Base-by-base conservation (phyloP, 2,113 vertebrate species). In the Salvelinus sp. region DNA sequence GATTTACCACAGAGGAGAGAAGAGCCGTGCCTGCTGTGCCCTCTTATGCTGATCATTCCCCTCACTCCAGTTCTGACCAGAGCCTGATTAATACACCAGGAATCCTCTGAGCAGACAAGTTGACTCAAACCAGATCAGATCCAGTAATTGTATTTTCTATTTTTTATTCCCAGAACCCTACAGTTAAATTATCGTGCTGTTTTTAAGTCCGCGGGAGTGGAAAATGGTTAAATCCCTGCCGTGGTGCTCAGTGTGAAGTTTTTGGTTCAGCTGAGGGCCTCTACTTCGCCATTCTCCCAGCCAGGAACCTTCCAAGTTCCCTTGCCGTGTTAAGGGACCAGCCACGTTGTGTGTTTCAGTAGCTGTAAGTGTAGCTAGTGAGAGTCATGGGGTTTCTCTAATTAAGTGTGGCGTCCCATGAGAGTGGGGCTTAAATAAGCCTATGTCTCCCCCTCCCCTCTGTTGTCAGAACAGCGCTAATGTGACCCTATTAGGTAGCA, bases 161-260 rank as follows among this genome's bases (percentile, higher is more conserved):
- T 62, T 74, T 72, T 75, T 18, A 16, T 6, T 57, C 20, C 10
- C 69, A 70, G 47, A 54, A 54, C 81, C 22, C 25, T 66, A 64
- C 10, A 18, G 44, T 65, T 6, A 54, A 69, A 60, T 66, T 60
- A 7, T 0, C 23, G 27, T 23, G 4, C n/a, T 16, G 33, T 69
- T 76, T 75, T 75, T 18, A 58, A 3, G 12, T 44, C 23, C 25
- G 54, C 3, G 44, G 27, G 3, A 66, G 72, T 69, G 65, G 72
- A 57, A 38, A 79, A 71, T 38, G 33, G 75, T 75, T 81, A 75
- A 86, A 82, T 77, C 1, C 27, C 71, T 9, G 23, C 68, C 58
- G 13, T 23, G 50, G 69, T 85, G 73, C 69, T 78, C 54, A 64
- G 76, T 76, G 63, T 82, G 64, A 58, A 79, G 64, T 74, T 84